Conservation (phyloP, 2,797 vertebrate genomes). For the Catostomus latipinnis region DNA sequence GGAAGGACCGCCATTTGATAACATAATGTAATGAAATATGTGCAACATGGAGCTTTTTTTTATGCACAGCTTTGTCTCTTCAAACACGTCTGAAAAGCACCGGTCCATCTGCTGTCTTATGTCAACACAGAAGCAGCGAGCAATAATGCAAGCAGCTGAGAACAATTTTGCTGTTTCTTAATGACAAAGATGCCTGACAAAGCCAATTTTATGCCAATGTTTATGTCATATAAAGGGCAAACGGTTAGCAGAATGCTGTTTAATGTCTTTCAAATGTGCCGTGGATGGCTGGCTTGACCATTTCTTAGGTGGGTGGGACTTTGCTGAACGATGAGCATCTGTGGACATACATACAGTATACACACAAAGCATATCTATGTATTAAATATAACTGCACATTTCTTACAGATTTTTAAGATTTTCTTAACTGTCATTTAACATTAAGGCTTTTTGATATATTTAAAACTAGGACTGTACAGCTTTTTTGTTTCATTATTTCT, state of each 20-base stretch:
- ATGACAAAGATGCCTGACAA: not conserved
- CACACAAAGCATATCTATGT: no score
- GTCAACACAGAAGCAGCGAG: constrained; percentile 13
- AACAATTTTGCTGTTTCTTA: constrained; percentile 6
- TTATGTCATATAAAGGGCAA: not conserved
- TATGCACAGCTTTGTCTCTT: constrained; percentile 7
- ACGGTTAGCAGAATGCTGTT: not conserved
- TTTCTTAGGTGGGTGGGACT: not conserved
- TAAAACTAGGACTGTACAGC: no score
- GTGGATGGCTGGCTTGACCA: not conserved
- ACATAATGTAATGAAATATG: constrained; percentile 29
- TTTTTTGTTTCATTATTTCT: no score
- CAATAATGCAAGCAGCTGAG: constrained; percentile 12
- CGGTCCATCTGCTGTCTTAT: constrained; percentile 22
- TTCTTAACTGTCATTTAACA: no score
- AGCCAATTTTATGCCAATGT: not conserved
- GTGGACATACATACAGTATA: not conserved
- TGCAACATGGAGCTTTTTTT: constrained; percentile 28
- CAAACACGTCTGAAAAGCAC: constrained; percentile 27
- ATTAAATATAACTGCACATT: not conserved
- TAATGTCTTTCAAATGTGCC: not conserved
- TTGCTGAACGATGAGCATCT: not conserved
- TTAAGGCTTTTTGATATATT: no score
- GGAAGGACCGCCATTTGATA: constrained; percentile 25
- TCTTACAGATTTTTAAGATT: not conserved